Base-by-base conservation (phyloP, 1,140 invertebrate species). In the Homalodisca vitripennis region DNA sequence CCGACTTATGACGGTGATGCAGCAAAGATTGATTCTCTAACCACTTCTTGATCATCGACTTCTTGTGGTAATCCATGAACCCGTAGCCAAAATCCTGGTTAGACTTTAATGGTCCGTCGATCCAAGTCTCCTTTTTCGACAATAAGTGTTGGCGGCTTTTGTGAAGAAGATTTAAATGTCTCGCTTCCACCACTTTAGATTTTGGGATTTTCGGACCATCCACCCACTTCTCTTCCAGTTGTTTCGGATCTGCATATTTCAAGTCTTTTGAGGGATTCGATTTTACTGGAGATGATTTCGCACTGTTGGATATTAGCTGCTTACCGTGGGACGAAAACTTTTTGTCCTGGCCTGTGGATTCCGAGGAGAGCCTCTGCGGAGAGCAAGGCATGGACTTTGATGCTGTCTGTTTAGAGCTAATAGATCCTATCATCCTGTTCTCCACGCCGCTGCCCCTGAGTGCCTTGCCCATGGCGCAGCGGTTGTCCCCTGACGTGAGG, bases 1-100 rank as follows among this genome's bases (percentile, higher is more conserved):
- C 14, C 14, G 55, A 27, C 29, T 60, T 60, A 60, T 60, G 55
- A 67, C 74, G 68, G 67, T 80, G 74, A 62, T 93, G 89, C 80
- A 92, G 90, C 10, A 87, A 86, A 0, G 89, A 91, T 82, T 95
- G 93, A 77, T 93, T 93, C 81, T 95, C 93, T 0, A 96, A 93
- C 94, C 94, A 97, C 78, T 93, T 91, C 48, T 92, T 84, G 32
- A 97, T 95, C 93, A 97, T 96, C 69, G 87, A 90, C 76, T 93
- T 93, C 76, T 95, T 95, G 72, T 94, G 91, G 74, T 85, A 91
- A 76, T 95, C 93, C 92, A 94, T 94, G 74, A 92, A 94, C 1
- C 92, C 92, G 75, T 93, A 93, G 0, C 88, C 86, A 22, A 27
- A 12, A 60, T 60, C 27, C 29, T 60, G 24, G 26, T 60, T 60